A percentile compares a stretch with the other conserved stretches of the same genome.
Conservation (phyloP, 2,888 invertebrate genomes). For the Stratiomys singularior region DNA sequence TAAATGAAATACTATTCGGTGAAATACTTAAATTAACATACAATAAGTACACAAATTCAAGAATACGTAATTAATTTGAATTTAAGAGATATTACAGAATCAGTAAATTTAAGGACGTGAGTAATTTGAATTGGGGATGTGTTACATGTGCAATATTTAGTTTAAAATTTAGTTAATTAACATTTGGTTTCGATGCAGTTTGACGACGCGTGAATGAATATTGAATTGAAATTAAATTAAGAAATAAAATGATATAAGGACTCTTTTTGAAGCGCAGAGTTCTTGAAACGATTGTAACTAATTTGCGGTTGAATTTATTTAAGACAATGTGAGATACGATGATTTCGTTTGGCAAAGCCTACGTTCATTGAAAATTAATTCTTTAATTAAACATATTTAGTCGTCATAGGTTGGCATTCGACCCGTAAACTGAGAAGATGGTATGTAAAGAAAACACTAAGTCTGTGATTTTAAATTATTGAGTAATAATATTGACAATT, state of each 20-base stretch:
- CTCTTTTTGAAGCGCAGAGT: not conserved
- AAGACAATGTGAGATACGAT: slow-evolving; percentile 14
- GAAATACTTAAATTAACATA: slow-evolving; percentile 24
- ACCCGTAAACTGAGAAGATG: slow-evolving; percentile 39
- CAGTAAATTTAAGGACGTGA: slow-evolving; percentile 16
- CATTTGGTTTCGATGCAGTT: not conserved
- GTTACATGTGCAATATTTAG: slow-evolving; percentile 45
- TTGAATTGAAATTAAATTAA: not conserved
- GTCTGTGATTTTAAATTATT: slow-evolving; percentile 52
- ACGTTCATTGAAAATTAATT: not conserved
- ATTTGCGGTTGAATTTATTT: not conserved
- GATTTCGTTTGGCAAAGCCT: slow-evolving; percentile 27
- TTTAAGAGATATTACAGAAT: slow-evolving; percentile 32
- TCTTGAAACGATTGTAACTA: not conserved
- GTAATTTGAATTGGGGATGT: slow-evolving; percentile 27
- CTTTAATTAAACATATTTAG: not conserved
- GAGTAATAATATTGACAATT: slow-evolving; percentile 50
- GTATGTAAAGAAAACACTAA: slow-evolving; percentile 51
- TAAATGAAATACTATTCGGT: slow-evolving; percentile 35
- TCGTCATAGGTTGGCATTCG: slow-evolving; percentile 13
- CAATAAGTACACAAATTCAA: slow-evolving; percentile 38
- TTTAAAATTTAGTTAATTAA: slow-evolving; percentile 45
- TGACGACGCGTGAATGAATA: not conserved
- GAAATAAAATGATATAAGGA: too few relatives aligned
- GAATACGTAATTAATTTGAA: slow-evolving; percentile 48